A percentile compares a stretch with the other conserved stretches of the same genome.
These are phyloP conservation scores for Pseudocheirus occidentalis DNA, from an alignment of 2,797 vertebrate species.

Conservation along the genomic window DNA sequence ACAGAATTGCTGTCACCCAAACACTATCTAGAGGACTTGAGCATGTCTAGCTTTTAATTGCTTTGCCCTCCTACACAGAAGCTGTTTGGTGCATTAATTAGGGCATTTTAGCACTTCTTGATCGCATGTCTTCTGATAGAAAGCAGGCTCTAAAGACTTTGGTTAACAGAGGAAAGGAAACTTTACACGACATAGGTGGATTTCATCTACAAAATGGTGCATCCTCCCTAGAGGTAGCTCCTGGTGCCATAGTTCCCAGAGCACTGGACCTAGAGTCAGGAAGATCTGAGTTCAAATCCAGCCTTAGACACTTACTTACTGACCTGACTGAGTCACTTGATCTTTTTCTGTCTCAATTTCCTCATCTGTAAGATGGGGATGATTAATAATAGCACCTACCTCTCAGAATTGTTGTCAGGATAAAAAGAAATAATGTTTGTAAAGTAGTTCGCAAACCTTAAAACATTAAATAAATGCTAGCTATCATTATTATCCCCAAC, in stretches of 20 bases:
- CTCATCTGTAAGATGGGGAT: not conserved
- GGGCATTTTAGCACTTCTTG: constrained; percentile 45
- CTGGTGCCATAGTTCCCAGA: not conserved
- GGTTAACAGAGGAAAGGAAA: not conserved
- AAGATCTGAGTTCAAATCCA: not conserved
- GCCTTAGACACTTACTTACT: not conserved
- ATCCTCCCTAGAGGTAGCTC: not conserved
- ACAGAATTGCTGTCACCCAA: constrained; percentile 60
- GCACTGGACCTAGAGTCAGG: not conserved
- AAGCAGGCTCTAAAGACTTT: constrained; percentile 13
- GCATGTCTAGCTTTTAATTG: constrained; percentile 69
- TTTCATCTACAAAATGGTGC: not conserved
- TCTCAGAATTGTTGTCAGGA: not conserved
- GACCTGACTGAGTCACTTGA: not conserved
- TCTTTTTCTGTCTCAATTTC: not conserved
- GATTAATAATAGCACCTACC: not conserved
- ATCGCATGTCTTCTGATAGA: not conserved
- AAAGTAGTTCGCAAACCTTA: not conserved
- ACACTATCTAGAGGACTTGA: constrained; percentile 55
- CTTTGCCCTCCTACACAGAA: constrained; percentile 65
- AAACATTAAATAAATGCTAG: not conserved
- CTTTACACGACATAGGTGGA: not conserved
- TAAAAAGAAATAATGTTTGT: not conserved
- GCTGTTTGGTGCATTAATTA: constrained; percentile 38
- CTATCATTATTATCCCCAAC: not conserved